Conservation (phyloP, 2,113 vertebrate species). For the Silurus asotus region DNA sequence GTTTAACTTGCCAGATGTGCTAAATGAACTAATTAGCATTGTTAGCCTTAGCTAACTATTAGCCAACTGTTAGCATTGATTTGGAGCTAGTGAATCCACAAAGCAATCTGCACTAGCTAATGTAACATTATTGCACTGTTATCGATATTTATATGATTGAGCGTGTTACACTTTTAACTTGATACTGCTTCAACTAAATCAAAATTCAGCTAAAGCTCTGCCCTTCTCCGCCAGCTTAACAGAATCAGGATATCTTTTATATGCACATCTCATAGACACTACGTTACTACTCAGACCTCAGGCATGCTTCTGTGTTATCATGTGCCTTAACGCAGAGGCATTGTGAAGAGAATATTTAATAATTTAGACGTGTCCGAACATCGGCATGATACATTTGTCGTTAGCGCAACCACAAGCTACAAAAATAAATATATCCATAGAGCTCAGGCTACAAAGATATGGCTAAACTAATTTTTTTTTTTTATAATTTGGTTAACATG, state of each 20-base stretch:
- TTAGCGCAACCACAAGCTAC: background rate
- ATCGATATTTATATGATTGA: background rate
- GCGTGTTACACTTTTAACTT: background rate
- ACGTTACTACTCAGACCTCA: background rate
- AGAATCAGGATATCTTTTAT: background rate
- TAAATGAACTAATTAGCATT: background rate
- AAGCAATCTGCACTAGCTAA: background rate
- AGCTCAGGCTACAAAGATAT: background rate
- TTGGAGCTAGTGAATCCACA: background rate
- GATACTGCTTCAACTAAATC: background rate
- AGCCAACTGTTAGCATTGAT: background rate
- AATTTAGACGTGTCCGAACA: background rate
- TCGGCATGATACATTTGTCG: background rate
- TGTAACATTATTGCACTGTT: background rate
- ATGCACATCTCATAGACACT: background rate
- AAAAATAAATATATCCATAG: background rate
- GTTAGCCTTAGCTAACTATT: background rate
- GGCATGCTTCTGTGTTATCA: slow-evolving; percentile 18
- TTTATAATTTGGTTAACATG: background rate
- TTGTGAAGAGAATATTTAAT: background rate
- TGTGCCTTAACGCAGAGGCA: slow-evolving; percentile 36
- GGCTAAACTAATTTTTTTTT: background rate
- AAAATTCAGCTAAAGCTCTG: background rate
- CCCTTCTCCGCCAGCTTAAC: background rate
- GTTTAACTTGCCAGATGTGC: background rate